Conservation (phyloP, 92 coral and sea anemone genomes). For the Paramuricea clavata region DNA sequence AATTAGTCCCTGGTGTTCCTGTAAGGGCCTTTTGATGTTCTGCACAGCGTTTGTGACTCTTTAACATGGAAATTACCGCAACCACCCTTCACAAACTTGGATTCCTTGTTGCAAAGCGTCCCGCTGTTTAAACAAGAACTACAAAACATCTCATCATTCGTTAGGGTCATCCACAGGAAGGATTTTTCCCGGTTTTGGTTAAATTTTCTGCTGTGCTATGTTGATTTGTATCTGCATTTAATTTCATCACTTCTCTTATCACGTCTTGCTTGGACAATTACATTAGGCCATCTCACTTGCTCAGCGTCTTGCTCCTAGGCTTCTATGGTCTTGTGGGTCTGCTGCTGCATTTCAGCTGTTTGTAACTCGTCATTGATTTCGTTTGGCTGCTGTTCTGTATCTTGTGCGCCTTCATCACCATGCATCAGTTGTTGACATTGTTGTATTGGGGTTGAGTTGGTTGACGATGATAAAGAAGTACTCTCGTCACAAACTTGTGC, state of each 20-base stretch:
- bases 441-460: not conserved
- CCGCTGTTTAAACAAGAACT: constrained; percentile 2
- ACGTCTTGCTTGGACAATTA: constrained; percentile 13
- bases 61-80: constrained; percentile 31
- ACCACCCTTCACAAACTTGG: constrained; percentile 39
- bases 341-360: not conserved
- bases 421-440: not conserved
- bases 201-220: constrained; percentile 30
- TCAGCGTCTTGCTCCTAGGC: constrained; percentile 4
- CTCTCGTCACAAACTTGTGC: not conserved
- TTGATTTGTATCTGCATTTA: constrained; percentile 10
- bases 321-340: not conserved
- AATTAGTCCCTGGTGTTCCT: constrained; percentile 41
- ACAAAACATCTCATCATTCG: constrained; percentile 33
- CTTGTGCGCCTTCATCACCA: not conserved
- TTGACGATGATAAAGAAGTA: not conserved
- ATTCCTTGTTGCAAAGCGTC: constrained; percentile 30
- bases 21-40: constrained; percentile 19
- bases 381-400: not conserved
- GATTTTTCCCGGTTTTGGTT: not conserved
- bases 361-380: not conserved
- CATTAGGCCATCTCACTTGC: not conserved
- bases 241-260: constrained; percentile 20
- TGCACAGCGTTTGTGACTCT: constrained; percentile 24
- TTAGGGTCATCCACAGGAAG: constrained; percentile 26